These are phyloP conservation scores for Psittacula echo DNA, from an alignment of 2,797 vertebrate species.

Conservation along the genomic window DNA sequence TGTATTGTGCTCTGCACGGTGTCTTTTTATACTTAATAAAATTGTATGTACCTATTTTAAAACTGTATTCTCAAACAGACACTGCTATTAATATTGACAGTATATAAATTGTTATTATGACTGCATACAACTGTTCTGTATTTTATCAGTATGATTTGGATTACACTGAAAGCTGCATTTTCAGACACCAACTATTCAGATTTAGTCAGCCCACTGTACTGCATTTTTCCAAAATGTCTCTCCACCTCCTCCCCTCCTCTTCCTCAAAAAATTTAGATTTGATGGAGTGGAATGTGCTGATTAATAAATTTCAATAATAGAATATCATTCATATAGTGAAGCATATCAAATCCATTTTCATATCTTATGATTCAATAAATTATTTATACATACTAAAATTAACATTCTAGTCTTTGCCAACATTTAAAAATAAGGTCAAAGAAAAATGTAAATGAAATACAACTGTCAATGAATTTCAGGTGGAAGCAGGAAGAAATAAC, in stretches of 20 bases:
- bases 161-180: conserved; percentile 31
- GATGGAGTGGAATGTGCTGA: conserved; percentile 54
- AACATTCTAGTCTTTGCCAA: conserved; percentile 29
- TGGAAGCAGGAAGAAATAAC: neutral
- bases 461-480: neutral
- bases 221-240: neutral
- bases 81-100: conserved; percentile 19
- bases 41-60: conserved; percentile 47
- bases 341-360: conserved; percentile 42
- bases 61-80: conserved; percentile 26
- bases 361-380: conserved; percentile 65
- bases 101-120: conserved; percentile 23
- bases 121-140: conserved; percentile 26
- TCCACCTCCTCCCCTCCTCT: conserved; percentile 16
- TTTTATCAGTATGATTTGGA: neutral
- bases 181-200: neutral
- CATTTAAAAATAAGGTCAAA: neutral
- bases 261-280: conserved; percentile 22
- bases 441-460: neutral
- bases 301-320: conserved; percentile 40
- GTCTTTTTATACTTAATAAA: conserved; percentile 68
- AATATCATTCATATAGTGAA: conserved; percentile 23
- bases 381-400: conserved; percentile 49
- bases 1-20: conserved; percentile 53
- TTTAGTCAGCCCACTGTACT: conserved; percentile 28